Evolutionary conservation across 2,797 vertebrate genomes (phyloP).

Genomic region (Enteromius treurensis): DNA sequence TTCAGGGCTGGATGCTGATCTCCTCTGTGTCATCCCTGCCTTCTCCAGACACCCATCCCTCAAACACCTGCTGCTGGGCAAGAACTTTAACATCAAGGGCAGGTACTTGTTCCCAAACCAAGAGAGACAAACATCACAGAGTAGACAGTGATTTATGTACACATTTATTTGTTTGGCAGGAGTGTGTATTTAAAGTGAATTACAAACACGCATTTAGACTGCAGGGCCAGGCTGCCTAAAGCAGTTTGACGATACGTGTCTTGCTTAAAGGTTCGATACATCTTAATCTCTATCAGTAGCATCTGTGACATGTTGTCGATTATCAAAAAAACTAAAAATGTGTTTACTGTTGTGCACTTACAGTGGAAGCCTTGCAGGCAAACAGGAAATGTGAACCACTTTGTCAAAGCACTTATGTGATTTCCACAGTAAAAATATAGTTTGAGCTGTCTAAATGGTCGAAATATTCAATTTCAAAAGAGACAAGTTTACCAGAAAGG

Average conservation of each 20-base stretch:
- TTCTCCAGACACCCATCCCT: slow-evolving; percentile 88
- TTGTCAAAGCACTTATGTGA: slow-evolving; percentile 7
- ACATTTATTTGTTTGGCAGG: slow-evolving; percentile 1
- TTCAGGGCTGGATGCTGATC: slow-evolving; percentile 86
- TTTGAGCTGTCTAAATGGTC: slow-evolving; percentile 4
- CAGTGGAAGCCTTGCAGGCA: slow-evolving; percentile 1
- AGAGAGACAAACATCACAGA: not conserved
- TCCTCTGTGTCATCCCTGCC: slow-evolving; percentile 84
- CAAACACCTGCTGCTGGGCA: slow-evolving; percentile 89
- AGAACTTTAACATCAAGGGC: slow-evolving; percentile 94
- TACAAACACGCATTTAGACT: not conserved
- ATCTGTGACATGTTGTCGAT: not conserved
- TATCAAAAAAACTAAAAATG: slow-evolving; percentile 10
- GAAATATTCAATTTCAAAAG: not conserved
- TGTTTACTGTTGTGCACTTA: not conserved
- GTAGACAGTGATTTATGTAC: not conserved
- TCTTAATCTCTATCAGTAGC: not conserved
- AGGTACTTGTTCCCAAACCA: slow-evolving; percentile 72
- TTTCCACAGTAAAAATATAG: not conserved
- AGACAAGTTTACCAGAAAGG: not conserved
- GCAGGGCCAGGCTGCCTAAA: not conserved
- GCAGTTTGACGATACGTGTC: slow-evolving; percentile 1
- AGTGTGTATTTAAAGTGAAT: not conserved
- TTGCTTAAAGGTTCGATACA: not conserved
- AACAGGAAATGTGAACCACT: not conserved